A percentile compares a stretch with the other conserved stretches of the same genome.
Conservation (phyloP, 2,113 vertebrate genomes). For the Andinoacara biseriatus region DNA sequence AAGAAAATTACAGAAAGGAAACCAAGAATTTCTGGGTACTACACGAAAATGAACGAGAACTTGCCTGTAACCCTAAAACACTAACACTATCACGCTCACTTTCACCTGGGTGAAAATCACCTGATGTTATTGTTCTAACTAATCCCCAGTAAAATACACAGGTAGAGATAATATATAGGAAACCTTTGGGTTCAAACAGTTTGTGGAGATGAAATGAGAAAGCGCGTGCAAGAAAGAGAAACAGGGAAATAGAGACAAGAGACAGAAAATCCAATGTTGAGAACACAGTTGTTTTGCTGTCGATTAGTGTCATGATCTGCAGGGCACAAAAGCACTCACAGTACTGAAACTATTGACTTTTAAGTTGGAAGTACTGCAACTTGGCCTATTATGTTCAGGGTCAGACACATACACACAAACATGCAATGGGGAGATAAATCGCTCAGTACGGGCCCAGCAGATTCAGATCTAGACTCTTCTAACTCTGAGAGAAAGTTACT, state of each 20-base stretch:
- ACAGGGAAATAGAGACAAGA: background rate
- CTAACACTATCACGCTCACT: too few species aligned
- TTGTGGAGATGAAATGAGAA: background rate
- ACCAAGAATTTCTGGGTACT: background rate
- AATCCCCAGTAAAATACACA: background rate
- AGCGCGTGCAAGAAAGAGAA: background rate
- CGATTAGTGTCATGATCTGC: conserved; percentile 37
- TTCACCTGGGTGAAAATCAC: too few species aligned
- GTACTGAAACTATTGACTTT: conserved; percentile 47
- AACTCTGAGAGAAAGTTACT: conserved; percentile 43
- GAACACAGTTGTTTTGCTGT: conserved; percentile 37
- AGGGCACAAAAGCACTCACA: conserved; percentile 53
- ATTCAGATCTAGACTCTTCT: conserved; percentile 33
- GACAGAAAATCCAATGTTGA: background rate
- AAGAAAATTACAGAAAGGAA: background rate
- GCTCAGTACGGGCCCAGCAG: conserved; percentile 21
- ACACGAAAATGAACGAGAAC: background rate
- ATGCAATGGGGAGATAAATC: conserved; percentile 42
- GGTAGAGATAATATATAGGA: background rate
- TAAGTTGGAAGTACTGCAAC: conserved; percentile 33
- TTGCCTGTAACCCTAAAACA: background rate
- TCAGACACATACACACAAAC: conserved; percentile 11
- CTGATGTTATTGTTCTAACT: background rate
- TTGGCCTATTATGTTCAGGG: conserved; percentile 13
- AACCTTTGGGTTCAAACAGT: background rate